Evolutionary conservation across 2,888 invertebrate genomes (phyloP), one percentile per base, ranked within the genome.

Genomic region (Sympetrum striolatum): DNA sequence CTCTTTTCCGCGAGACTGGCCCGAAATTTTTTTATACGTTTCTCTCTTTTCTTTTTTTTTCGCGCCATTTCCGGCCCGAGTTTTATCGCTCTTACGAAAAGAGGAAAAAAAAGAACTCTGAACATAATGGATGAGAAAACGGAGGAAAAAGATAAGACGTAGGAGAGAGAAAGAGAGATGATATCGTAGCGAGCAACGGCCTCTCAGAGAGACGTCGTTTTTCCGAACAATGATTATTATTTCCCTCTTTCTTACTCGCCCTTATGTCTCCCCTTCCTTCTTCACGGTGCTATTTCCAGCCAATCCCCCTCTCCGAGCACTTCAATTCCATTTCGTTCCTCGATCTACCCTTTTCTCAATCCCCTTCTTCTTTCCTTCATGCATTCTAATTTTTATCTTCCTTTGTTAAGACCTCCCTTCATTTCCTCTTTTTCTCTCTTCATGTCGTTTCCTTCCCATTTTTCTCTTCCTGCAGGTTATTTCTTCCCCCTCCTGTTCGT

Each of bases 41-140:
- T 82, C 58, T 58, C 58, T 58, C 82, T 22, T 35, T 37, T 37
- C 37, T 37, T 60, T 60, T n/a, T 86, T 86, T 86, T 80, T 86
- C 60, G n/a, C 86, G 86, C 60, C 60, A 60, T 86, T 86, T 86
- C 86, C 82, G 82, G 82, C 58, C 82, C 82, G 37, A 86, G 86
- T 86, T 86, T 86, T 86, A 86, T 86, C 86, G 86, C 60, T n/a
- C 25, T 25, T 14, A 25, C 22, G 64, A 22, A 25, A 64, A 53
- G 58, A 58, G 82, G 25, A 60, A 37, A 86, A 86, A 86, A 86
- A 86, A 37, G 12, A 58, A 64, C 60, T 86, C 86, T 64, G 86
- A 86, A 86, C 86, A 86, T 86, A 86, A 86, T 86, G 86, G 60
- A 86, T 86, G 86, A 86, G 86, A 86, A 86, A 86, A 86, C 64